Base-by-base conservation (phyloP, 2,113 vertebrate species). In the Upupa epops region DNA sequence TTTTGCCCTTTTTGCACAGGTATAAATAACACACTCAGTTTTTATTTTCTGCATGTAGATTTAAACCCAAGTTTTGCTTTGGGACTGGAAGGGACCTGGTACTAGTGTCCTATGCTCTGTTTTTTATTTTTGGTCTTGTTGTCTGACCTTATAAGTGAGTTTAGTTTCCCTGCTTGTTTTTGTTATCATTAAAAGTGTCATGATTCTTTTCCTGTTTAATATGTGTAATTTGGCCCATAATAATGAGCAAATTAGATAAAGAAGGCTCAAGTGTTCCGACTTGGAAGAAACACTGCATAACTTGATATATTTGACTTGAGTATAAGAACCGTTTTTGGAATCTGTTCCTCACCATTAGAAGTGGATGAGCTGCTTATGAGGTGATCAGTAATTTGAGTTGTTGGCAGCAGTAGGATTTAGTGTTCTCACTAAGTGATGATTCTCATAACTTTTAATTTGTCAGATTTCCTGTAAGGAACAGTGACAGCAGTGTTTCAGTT, bases 401-500 rank as follows among this genome's bases (percentile, higher is more conserved):
- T 61, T 88, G 70, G 59, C 78, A 91, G 75, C 81, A 77, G 65
- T 17, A 90, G 51, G 66, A 29, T 42, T 88, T 89, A 81, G 42
- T 72, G 56, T 15, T 42, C 40, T 42, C 40, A 42, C 40, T 42
- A 42, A 79, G 71, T 85, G 84, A 59, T 46, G 0, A 71, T 75
- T 69, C 63, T 89, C n/a, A 48, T 73, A 17, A 29, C 19, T 66
- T 37, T 40, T 61, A 31, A 74, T 77, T 76, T 52, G 55, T 36
- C 77, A 91, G 45, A 28, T 83, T 87, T 94, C 85, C 80, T 80
- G 79, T 49, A 86, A 88, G 64, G 64, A 92, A 7, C 36, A 78
- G 45, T 80, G 87, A 54, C 63, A 69, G 37, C 40, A 37, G 76
- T 86, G 65, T 66, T 94, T 60, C 63, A 83, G 61, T 86, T 77